Percentiles rank a stretch among this genome's conserved stretches.
phyloP scores from a whole-genome alignment of 35 echinoderm and acorn worm genomes.

The Strongylocentrotus purpuratus region DNA sequence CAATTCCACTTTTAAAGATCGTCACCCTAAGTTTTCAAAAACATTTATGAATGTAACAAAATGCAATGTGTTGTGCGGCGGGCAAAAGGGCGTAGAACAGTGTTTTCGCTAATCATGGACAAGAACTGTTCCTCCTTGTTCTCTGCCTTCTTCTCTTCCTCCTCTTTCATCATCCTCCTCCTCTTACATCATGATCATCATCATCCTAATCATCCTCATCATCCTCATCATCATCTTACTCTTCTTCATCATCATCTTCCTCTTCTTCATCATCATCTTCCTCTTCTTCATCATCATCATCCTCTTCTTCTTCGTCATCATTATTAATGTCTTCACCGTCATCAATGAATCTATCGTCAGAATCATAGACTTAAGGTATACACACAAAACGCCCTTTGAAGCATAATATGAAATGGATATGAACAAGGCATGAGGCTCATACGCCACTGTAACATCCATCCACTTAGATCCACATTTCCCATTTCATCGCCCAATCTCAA shows the following conservation, averaged over 20 bases:
- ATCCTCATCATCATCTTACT: background rate
- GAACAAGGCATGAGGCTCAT: background rate
- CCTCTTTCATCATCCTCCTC: background rate
- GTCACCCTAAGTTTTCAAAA: too few relatives aligned
- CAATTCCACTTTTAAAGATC: background rate
- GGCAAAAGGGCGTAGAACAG: too few relatives aligned
- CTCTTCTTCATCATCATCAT: background rate
- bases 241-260: background rate
- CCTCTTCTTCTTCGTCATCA: background rate
- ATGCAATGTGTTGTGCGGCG: too few relatives aligned
- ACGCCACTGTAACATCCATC: background rate
- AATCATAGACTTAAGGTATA: background rate
- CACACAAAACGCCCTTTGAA: background rate
- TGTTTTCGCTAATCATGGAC: too few relatives aligned
- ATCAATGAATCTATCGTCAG: background rate
- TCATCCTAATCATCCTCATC: background rate
- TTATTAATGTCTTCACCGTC: background rate
- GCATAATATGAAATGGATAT: background rate
- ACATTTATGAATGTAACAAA: too few relatives aligned
- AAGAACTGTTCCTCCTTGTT: background rate
- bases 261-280: background rate
- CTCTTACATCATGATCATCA: background rate
- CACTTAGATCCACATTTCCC: background rate
- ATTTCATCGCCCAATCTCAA: background rate
- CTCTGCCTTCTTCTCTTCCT: background rate